Base-by-base conservation (phyloP, 2,797 vertebrate genomes). In the Myotis daubentonii region DNA sequence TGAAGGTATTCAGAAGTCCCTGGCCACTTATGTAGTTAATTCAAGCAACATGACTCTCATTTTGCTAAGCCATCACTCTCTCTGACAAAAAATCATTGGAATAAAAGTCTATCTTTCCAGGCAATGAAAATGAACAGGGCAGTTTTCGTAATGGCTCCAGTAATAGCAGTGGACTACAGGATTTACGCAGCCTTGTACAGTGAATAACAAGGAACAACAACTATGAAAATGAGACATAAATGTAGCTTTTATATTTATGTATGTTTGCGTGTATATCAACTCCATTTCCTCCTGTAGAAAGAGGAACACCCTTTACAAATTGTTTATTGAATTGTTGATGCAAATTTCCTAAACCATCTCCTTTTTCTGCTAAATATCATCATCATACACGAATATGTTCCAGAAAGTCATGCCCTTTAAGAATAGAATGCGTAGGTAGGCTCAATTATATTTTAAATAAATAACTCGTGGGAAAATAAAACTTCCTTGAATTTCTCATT, bases 61-160 rank as follows among this genome's bases (percentile, higher is more conserved):
- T 96, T 96, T 95, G 81, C 83, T 97, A 93, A 95, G 38, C 38
- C 72, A 74, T 96, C 55, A 41, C 60, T 92, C 70, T 87, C 60
- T 78, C 57, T 96, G 96, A 97, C 89, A 93, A 97, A 96, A 95
- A 93, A 97, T 93, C 65, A 84, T 68, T 98, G 70, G 25, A 93
- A 91, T 96, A 94, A 96, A 97, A 86, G 41, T 91, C 74, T 94
- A 19, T 95, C 68, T 97, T 97, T 93, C 84, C 93, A 94, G 89
- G 91, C 82, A 96, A 62, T 79, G 3, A 92, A 89, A 94, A 94
- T 94, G 88, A 96, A 94, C 38, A 78, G 23, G n/a, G 44, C 19
- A 87, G 47, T 65, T 92, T 93, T 89, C 33, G 0, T 89, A 89
- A 5, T 20, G 13, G 76, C 92, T 82, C 25, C 23, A 70, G 41